Percentiles rank a stretch among this genome's conserved stretches.
phyloP scores from a whole-genome alignment of 1,140 invertebrate genomes.

The Aphidius ervi region DNA sequence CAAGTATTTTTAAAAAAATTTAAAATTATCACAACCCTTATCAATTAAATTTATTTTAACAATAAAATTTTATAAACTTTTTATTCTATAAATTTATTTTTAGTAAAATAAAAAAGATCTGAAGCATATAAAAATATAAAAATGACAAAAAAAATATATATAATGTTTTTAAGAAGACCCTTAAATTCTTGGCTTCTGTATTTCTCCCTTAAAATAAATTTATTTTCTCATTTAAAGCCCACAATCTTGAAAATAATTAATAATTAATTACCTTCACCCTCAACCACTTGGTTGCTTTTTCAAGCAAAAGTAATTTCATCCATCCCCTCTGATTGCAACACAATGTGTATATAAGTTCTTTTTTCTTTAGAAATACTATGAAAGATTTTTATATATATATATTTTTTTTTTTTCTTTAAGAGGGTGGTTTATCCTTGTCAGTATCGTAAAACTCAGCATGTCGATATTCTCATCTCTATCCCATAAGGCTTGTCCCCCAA shows the following conservation, averaged over 20 bases:
- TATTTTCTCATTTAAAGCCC: not conserved
- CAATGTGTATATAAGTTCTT: too few species aligned
- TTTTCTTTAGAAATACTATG: too few species aligned
- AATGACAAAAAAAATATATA: too few species aligned
- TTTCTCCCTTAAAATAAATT: not conserved
- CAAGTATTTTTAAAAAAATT: not conserved
- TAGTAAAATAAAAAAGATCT: too few species aligned
- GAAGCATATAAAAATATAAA: too few species aligned
- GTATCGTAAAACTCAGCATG: slow-evolving; percentile 1
- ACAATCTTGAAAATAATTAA: slow-evolving; percentile 11
- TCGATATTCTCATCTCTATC: not conserved
- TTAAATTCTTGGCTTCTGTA: not conserved
- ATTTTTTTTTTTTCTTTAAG: too few species aligned
- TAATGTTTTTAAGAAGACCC: not conserved
- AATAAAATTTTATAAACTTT: not conserved
- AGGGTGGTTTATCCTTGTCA: not conserved
- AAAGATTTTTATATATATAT: too few species aligned
- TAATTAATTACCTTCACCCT: slow-evolving; percentile 17
- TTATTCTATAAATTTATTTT: not conserved
- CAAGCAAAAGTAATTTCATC: not conserved
- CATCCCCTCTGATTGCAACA: not conserved
- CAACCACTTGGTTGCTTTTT: not conserved
- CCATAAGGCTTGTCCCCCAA: too few species aligned
- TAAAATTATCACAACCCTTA: not conserved
- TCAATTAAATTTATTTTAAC: not conserved